A percentile compares a stretch with the other conserved stretches of the same genome.
These are phyloP conservation scores for Rhea pennata DNA, from an alignment of 2,113 vertebrate species.

Conservation along the genomic window DNA sequence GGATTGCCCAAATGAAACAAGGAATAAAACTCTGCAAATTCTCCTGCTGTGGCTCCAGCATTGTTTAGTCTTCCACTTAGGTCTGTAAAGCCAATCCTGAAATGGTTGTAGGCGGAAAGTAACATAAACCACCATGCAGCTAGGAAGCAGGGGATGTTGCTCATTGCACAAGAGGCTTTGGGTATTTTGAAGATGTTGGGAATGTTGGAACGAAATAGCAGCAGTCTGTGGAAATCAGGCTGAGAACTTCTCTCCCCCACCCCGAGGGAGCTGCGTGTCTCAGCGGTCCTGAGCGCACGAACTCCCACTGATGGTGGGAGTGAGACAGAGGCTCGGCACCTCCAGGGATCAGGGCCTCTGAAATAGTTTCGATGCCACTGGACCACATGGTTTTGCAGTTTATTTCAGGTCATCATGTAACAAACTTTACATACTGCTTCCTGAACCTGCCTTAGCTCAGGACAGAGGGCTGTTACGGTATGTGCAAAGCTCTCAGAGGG, in stretches of 20 bases:
- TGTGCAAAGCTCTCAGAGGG: fast-evolving
- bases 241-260: slow-evolving; percentile 2
- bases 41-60: slow-evolving; percentile 66
- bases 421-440: background rate
- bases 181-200: slow-evolving; percentile 68
- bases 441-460: background rate
- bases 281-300: background rate
- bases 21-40: slow-evolving; percentile 65
- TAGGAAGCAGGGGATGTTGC: slow-evolving; percentile 59
- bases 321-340: background rate
- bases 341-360: background rate
- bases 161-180: slow-evolving; percentile 64
- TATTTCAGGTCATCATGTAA: background rate
- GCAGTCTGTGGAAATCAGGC: slow-evolving; percentile 62
- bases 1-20: slow-evolving; percentile 70
- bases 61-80: slow-evolving; percentile 74
- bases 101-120: slow-evolving; percentile 66
- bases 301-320: background rate
- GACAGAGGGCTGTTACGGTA: background rate
- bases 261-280: background rate
- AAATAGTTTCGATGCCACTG: background rate
- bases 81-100: slow-evolving; percentile 65
- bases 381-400: background rate
- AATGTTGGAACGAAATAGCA: slow-evolving; percentile 56
- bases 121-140: slow-evolving; percentile 66